Evolutionary conservation across 1,140 invertebrate genomes (phyloP).

Genomic region (Achroia grisella): DNA sequence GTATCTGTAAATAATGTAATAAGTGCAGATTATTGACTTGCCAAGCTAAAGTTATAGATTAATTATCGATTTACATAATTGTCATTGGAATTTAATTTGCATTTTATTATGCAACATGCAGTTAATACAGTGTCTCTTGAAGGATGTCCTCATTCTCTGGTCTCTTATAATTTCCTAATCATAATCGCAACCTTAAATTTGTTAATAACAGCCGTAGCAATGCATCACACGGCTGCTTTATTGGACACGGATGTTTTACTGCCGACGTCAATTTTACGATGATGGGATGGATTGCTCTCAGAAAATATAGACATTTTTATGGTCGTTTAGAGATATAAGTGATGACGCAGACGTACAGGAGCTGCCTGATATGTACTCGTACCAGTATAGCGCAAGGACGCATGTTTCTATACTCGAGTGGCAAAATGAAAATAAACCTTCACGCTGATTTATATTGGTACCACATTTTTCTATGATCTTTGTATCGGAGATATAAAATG

Average conservation of each 20-base stretch:
- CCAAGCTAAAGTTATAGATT: too few species aligned
- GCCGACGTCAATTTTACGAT: slow-evolving; percentile 41
- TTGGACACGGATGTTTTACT: slow-evolving; percentile 35
- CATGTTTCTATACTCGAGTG: not conserved
- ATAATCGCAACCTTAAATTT: too few species aligned
- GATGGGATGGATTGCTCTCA: slow-evolving; percentile 35
- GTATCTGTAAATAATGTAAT: too few species aligned
- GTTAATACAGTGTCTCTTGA: too few species aligned
- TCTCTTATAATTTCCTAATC: too few species aligned
- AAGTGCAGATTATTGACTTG: too few species aligned
- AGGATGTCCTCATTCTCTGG: too few species aligned
- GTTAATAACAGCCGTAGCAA: slow-evolving; percentile 11
- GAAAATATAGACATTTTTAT: slow-evolving; percentile 51
- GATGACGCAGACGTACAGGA: slow-evolving; percentile 15
- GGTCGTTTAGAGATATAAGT: slow-evolving; percentile 22
- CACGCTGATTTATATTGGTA: not conserved
- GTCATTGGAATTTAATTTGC: too few species aligned
- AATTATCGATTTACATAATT: too few species aligned
- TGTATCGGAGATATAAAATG: not conserved
- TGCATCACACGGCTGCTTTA: slow-evolving; percentile 24
- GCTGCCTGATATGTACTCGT: not conserved
- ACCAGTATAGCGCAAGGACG: not conserved
- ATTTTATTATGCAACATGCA: too few species aligned
- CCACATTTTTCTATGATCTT: slow-evolving; percentile 5
- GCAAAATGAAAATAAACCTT: slow-evolving; percentile 5